A percentile compares a stretch with the other conserved stretches of the same genome.
phyloP scores from a whole-genome alignment of 92 coral and sea anemone genomes.

The Virgularia gustaviana region DNA sequence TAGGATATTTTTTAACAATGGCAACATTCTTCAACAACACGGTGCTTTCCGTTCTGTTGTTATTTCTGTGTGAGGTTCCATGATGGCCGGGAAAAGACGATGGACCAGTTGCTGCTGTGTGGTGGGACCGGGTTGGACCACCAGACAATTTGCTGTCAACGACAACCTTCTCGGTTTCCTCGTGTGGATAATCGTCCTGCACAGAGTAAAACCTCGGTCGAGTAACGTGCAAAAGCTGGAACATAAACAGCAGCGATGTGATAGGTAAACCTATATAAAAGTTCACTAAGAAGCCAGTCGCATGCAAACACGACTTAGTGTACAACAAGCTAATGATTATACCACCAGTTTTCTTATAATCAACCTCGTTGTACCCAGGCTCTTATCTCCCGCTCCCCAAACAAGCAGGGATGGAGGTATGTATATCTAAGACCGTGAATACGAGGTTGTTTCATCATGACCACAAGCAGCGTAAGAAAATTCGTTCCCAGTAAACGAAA shows the following conservation, averaged over 20 bases:
- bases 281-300: no score
- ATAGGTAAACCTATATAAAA: no score
- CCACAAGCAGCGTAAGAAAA: no score
- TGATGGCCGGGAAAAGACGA: neutral
- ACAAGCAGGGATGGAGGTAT: no score
- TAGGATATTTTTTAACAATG: conserved; percentile 20
- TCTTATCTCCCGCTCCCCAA: no score
- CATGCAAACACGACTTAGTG: no score
- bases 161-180: neutral
- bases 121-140: neutral
- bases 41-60: neutral
- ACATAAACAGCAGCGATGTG: neutral
- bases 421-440: no score
- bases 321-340: no score
- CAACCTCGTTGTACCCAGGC: no score
- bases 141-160: neutral
- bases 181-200: neutral
- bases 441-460: no score
- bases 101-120: neutral
- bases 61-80: neutral
- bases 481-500: no score
- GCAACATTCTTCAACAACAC: conserved; percentile 1
- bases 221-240: conserved; percentile 12
- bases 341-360: no score
- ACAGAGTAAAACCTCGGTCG: conserved; percentile 23